Base-by-base conservation (phyloP, 1,140 invertebrate species). In the Cotesia glomerata region DNA sequence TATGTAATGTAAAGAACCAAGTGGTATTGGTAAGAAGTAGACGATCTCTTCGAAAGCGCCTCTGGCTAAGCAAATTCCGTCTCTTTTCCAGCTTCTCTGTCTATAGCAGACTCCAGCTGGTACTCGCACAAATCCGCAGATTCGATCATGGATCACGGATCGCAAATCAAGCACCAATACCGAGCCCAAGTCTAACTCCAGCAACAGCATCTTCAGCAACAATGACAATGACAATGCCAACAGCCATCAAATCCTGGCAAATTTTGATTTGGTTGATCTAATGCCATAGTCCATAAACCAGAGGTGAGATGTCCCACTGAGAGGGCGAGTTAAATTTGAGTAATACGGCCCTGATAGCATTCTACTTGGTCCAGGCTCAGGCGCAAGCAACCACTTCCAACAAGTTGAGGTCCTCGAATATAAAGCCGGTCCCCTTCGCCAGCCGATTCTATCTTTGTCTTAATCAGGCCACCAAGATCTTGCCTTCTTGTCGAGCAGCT, bases 321-420 rank as follows among this genome's bases (percentile, higher is more conserved):
- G 51, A 56, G 62, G 39, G 34, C 52, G 49, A 36, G 11, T 16
- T 26, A 3, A 5, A 16, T 56, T 36, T 56, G 34, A 16, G n/a
- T 14, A 39, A n/a, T 64, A 69, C 66, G 59, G 56, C 66, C 71
- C 71, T 72, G 70, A 34, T n/a, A 39, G 52, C 32, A 14, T 52
- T 7, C 13, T n/a, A 13, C 73, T 32, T 39, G 35, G 51, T 66
- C 52, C 16, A 36, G 56, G 63, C 18, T 26, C 18, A 26, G 26
- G 26, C 26, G 26, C 26, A 26, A 26, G 26, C 26, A 74, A 54
- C 69, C 73, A 74, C 82, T 84, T 86, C 81, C 80, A 84, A 83
- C 81, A 86, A 86, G 85, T 84, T 86, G 84, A 81, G 75, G 70
- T 76, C 35, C 71, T 72, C 68, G 45, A 66, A 58, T 26, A 8